Percentiles rank a stretch among this genome's conserved stretches.
These are phyloP conservation scores for Meriones unguiculatus DNA, from an alignment of 2,113 vertebrate species.

Conservation along the genomic window DNA sequence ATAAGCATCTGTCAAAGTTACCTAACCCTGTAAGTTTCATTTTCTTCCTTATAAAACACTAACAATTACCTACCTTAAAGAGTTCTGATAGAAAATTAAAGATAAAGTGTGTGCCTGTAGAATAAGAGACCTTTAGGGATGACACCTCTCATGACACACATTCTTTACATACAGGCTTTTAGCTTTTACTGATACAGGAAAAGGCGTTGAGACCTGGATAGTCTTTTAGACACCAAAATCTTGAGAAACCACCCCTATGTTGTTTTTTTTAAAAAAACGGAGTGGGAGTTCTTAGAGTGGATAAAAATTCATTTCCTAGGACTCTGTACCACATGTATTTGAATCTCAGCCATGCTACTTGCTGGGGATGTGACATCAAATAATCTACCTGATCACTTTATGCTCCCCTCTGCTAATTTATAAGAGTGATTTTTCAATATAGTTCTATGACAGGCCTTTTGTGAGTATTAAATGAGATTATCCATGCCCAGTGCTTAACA, in stretches of 20 bases:
- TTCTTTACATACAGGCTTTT: not conserved
- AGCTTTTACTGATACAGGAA: not conserved
- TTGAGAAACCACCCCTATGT: not conserved
- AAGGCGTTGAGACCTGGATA: not conserved
- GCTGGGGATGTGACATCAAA: not conserved
- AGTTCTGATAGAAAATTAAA: conserved; percentile 49
- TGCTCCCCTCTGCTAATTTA: not conserved
- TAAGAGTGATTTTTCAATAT: not conserved
- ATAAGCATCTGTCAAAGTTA: conserved; percentile 1
- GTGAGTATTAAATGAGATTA: conserved; percentile 46
- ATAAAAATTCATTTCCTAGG: not conserved
- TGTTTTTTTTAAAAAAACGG: too few relatives aligned
- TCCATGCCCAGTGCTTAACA: not conserved
- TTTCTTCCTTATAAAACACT: conserved; percentile 18
- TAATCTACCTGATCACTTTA: not conserved
- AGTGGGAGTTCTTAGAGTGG: not conserved
- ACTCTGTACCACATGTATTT: not conserved
- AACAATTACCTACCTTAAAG: conserved; percentile 29
- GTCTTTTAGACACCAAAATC: not conserved
- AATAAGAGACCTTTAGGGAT: not conserved
- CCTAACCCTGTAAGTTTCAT: not conserved
- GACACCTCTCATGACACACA: not conserved
- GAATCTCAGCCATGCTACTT: not conserved
- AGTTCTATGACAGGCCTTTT: not conserved
- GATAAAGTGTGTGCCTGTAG: not conserved